A percentile compares a stretch with the other conserved stretches of the same genome.
These are phyloP conservation scores for Poeciliopsis prolifica DNA, from an alignment of 2,113 vertebrate genomes.

Conservation along the genomic window DNA sequence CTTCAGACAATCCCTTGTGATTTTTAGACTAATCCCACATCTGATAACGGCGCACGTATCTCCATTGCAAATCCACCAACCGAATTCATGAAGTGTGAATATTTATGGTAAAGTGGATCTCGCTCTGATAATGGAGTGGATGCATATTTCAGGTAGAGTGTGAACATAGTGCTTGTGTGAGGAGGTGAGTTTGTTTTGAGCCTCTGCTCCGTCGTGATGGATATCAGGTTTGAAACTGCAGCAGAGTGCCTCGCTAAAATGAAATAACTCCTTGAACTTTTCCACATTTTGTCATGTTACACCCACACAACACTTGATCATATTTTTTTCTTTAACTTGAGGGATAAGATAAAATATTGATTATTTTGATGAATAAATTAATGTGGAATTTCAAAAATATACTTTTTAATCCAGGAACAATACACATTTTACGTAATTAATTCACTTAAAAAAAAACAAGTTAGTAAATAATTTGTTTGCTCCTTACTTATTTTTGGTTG, in stretches of 20 bases:
- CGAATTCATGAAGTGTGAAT: constrained; percentile 53
- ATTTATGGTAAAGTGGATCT: constrained; percentile 55
- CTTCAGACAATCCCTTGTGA: background rate
- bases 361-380: too few relatives aligned
- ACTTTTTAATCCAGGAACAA: too few relatives aligned
- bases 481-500: too few relatives aligned
- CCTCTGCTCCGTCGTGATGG: constrained; percentile 9
- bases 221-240: background rate
- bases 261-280: background rate
- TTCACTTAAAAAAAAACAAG: too few relatives aligned
- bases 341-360: too few relatives aligned
- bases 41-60: background rate
- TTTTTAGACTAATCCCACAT: constrained; percentile 24
- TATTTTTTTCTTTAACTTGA: too few relatives aligned
- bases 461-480: too few relatives aligned
- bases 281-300: background rate
- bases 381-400: too few relatives aligned
- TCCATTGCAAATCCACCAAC: constrained; percentile 16
- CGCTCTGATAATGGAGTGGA: constrained; percentile 34
- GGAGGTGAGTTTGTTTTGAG: constrained; percentile 24
- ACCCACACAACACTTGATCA: background rate
- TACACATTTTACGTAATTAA: too few relatives aligned
- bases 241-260: too few relatives aligned
- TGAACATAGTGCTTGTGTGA: constrained; percentile 17
- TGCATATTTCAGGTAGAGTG: constrained; percentile 57